Evolutionary conservation across 2,113 vertebrate genomes (phyloP).

Genomic region (Procapra przewalskii): DNA sequence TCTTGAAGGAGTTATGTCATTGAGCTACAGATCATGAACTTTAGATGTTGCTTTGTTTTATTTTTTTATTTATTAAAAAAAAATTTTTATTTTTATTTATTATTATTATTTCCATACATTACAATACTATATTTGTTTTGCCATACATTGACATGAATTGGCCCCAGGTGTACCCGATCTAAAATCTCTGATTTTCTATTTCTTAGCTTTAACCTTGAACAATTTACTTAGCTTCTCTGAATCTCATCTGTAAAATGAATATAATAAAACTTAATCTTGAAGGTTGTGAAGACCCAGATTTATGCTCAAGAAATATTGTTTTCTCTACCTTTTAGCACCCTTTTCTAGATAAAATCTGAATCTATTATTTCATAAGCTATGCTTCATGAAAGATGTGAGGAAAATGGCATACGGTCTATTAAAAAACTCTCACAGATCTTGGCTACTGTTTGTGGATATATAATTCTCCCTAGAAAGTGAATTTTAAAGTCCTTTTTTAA

Average conservation of each 20-base stretch:
- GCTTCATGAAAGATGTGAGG: not conserved
- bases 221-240: not conserved
- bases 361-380: not conserved
- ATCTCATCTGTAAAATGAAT: not conserved
- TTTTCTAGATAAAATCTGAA: conserved; percentile 2
- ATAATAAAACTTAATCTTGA: not conserved
- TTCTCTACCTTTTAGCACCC: not conserved
- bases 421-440: not conserved
- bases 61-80: too few species aligned
- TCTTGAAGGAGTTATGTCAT: not conserved
- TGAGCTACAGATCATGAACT: not conserved
- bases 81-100: too few species aligned
- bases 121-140: too few species aligned
- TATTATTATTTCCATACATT: too few species aligned
- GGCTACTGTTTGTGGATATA: not conserved
- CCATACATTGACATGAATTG: too few species aligned
- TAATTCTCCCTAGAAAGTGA: not conserved
- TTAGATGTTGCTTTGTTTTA: not conserved
- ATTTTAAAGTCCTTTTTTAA: not conserved
- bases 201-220: not conserved
- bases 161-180: too few species aligned
- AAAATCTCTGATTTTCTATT: not conserved
- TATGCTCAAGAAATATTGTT: not conserved
- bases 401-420: not conserved
- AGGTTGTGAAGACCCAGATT: not conserved